Evolutionary conservation across 92 coral and sea anemone species (phyloP), one percentile per base, ranked within the genome.

Genomic region (Palythoa grandiflora): DNA sequence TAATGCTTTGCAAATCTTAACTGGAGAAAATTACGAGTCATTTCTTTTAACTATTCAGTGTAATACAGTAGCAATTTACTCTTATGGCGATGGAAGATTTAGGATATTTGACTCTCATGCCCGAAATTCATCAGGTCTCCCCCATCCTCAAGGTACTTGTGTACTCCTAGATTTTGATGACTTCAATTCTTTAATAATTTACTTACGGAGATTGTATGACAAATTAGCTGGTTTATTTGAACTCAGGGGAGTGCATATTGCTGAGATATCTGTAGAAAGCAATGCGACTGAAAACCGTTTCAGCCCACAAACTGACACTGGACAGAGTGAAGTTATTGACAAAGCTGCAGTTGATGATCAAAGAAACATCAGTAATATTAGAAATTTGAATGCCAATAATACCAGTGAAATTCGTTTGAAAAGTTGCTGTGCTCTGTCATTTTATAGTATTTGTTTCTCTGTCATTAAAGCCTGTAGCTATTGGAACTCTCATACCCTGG

Each of bases 401-500:
- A 28, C 28, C 28, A 28, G 28, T 0, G 28, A 28, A 28, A 28
- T 28, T 28, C 28, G 28, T 28, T 28, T 80, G 61, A 88, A 16
- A 88, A 19, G 70, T n/a, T 60, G 93, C 52, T 87, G 91, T 91
- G 91, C 88, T 36, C 61, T 91, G 7, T 61, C 70, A 16, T 61
- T 61, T n/a, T 61, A 61, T 61, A n/a, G 35, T n/a, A 61, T 61
- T 61, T 61, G 70, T 61, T 61, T 61, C 7, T 61, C 70, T 61
- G 70, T 61, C 0, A 61, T 61, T 17, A 61, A 91, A 77, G 76
- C 93, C 5, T 87, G 91, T 87, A 70, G 88, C 21, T 91, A 91
- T 63, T 87, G 90, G 93, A 84, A 91, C 50, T 81, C 88, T 73
- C 37, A 40, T 59, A 91, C 91, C 20, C 68, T 91, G 75, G 75